phyloP scores from a whole-genome alignment of 2,113 vertebrate genomes.

The Perca fluviatilis region DNA sequence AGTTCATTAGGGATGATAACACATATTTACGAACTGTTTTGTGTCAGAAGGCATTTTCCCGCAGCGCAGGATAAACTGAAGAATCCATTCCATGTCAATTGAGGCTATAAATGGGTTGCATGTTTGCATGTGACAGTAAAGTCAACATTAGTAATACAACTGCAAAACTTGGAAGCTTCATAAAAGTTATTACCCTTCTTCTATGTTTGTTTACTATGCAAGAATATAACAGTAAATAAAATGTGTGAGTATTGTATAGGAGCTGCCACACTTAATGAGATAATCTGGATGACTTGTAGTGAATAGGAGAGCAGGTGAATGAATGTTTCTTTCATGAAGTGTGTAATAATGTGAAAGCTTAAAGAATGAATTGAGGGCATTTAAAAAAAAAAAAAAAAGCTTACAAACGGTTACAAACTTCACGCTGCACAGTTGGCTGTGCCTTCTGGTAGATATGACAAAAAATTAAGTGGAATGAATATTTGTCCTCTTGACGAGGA shows the following conservation, averaged over 20 bases:
- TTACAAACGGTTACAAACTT: conserved; percentile 28
- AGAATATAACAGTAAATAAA: background rate
- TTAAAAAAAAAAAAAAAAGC: conserved; percentile 6
- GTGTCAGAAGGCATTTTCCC: conserved; percentile 35
- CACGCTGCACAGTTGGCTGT: conserved; percentile 43
- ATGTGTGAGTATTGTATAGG: background rate
- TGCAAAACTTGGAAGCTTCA: conserved; percentile 9
- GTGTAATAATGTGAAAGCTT: background rate
- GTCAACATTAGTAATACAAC: conserved; percentile 9
- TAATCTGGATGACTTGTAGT: background rate
- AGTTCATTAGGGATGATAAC: conserved; percentile 53
- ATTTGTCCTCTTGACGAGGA: conserved; percentile 39
- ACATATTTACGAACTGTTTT: conserved; percentile 29
- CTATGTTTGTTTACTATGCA: conserved; percentile 27
- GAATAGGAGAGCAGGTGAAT: conserved; percentile 28
- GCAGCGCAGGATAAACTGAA: conserved; percentile 9
- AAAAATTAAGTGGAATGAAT: conserved; percentile 53
- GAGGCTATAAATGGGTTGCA: background rate
- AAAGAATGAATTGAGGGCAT: conserved; percentile 40
- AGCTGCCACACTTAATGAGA: background rate
- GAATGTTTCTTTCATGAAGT: conserved; percentile 14
- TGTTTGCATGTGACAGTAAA: conserved; percentile 23
- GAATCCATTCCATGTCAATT: conserved; percentile 5
- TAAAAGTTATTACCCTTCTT: background rate
- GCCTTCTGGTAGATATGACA: conserved; percentile 52